phyloP scores from a whole-genome alignment of 1,140 invertebrate genomes.

The Drosophila saltans region DNA sequence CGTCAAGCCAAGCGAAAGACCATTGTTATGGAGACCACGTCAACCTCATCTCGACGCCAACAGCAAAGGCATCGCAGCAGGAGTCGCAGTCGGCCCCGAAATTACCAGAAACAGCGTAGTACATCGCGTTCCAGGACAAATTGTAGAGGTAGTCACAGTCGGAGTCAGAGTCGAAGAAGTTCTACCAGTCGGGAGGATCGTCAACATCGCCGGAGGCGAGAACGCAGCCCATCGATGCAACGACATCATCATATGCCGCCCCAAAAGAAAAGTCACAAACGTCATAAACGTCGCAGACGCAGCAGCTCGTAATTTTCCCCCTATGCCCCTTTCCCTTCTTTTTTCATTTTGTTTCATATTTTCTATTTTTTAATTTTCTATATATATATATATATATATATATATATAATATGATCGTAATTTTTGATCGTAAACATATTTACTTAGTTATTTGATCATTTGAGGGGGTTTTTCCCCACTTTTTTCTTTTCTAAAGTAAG shows the following conservation, averaged over 20 bases:
- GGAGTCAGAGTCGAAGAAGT: conserved; percentile 14
- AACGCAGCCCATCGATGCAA: conserved; percentile 16
- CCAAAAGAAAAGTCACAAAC: conserved; percentile 64
- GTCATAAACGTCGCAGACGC: conserved; percentile 60
- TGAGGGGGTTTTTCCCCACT: conserved; percentile 18
- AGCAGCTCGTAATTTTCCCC: conserved; percentile 32
- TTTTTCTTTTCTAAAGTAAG: conserved; percentile 27
- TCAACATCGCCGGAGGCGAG: conserved; percentile 35
- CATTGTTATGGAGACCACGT: conserved; percentile 15
- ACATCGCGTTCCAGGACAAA: conserved; percentile 16
- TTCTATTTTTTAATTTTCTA: neutral
- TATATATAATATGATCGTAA: no score
- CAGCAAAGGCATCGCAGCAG: conserved; percentile 28
- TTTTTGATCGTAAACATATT: conserved; percentile 4
- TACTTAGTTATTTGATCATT: conserved; percentile 4
- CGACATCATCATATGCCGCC: conserved; percentile 35
- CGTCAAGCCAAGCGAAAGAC: conserved; percentile 39
- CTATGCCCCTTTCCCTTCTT: neutral
- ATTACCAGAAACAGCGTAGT: conserved; percentile 31
- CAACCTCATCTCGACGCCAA: conserved; percentile 22
- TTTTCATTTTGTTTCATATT: conserved; percentile 8
- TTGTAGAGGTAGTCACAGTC: conserved; percentile 20
- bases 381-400: no score
- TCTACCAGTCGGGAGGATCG: conserved; percentile 22
- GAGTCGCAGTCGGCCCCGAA: conserved; percentile 37